These are phyloP conservation scores for Grapholita molesta DNA, from an alignment of 1,140 invertebrate species.

Conservation along the genomic window DNA sequence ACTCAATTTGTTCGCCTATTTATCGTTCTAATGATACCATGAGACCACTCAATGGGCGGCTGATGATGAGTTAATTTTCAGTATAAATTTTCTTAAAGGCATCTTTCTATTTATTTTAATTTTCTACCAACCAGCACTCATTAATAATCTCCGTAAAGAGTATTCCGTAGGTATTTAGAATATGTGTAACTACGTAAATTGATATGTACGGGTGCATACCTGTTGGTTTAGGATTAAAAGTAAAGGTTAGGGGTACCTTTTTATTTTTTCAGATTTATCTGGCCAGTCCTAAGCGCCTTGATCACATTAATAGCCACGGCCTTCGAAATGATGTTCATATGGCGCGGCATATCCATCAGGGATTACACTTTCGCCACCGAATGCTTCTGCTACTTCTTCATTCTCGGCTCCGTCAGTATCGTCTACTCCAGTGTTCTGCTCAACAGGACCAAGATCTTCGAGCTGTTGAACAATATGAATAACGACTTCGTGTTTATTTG, in stretches of 20 bases:
- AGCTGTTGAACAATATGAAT: slow-evolving; percentile 39
- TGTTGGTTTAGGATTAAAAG: no score
- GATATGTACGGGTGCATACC: no score
- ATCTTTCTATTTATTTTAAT: no score
- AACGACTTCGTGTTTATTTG: slow-evolving; percentile 41
- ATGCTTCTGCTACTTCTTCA: slow-evolving; percentile 44
- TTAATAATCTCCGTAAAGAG: no score
- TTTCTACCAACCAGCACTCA: no score
- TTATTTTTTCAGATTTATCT: slow-evolving; percentile 39
- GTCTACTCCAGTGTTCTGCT: slow-evolving; percentile 29
- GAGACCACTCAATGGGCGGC: no score
- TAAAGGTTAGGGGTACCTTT: neutral
- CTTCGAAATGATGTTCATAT: slow-evolving; percentile 41
- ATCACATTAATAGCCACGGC: slow-evolving; percentile 22
- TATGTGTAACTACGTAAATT: no score
- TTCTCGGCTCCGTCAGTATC: slow-evolving; percentile 32
- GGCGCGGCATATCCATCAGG: slow-evolving; percentile 27
- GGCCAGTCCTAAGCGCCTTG: slow-evolving; percentile 28
- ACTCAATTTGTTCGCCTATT: no score
- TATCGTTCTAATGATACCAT: no score
- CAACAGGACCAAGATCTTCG: slow-evolving; percentile 29
- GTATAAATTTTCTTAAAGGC: no score
- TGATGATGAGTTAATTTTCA: no score
- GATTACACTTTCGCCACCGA: slow-evolving; percentile 49
- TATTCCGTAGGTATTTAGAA: no score